Base-by-base conservation (phyloP, 2,888 invertebrate genomes). In the Argyra leucocephala region DNA sequence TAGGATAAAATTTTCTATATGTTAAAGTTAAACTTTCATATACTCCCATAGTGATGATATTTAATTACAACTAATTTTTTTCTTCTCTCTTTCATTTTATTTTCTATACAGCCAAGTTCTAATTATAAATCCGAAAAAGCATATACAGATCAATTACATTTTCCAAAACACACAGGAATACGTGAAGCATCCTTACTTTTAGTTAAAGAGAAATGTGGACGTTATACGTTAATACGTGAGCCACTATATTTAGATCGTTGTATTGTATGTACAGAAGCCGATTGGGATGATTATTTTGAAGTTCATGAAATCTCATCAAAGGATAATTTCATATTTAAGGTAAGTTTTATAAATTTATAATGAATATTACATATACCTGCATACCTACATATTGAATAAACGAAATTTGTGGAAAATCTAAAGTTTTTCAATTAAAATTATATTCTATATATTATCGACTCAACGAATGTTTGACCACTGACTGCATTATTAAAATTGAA, bases 291-390 rank as follows among this genome's bases (percentile, higher is more conserved):
- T 78, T 93, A 93, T 80, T 96, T 96, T 78, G 96, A 96, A 83
- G 88, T 96, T 70, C 93, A 94, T 81, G 95, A 96, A 81, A 86
- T 93, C 70, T 88, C 91, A 70, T 90, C 92, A 67, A 94, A 93
- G 81, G 96, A 96, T 79, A 91, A 94, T 66, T 93, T 90, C 81
- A 90, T 95, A 80, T 92, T 96, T 81, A 96, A 96, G 89, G 96
- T 94, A 80, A 76, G 74, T 22, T 22, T 22, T 3, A 58, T n/a
- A n/a, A n/a, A n/a, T n/a, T n/a, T n/a, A n/a, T n/a, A n/a, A n/a
- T n/a, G n/a, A n/a, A n/a, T n/a, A n/a, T n/a, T n/a, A n/a, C n/a
- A n/a, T n/a, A n/a, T n/a, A n/a, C n/a, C n/a, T n/a, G n/a, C n/a
- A n/a, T n/a, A n/a, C n/a, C n/a, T n/a, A n/a, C n/a, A n/a, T n/a